Evolutionary conservation across 2,797 vertebrate genomes (phyloP), one percentile per base, ranked within the genome.

Genomic region (Pampus argenteus): DNA sequence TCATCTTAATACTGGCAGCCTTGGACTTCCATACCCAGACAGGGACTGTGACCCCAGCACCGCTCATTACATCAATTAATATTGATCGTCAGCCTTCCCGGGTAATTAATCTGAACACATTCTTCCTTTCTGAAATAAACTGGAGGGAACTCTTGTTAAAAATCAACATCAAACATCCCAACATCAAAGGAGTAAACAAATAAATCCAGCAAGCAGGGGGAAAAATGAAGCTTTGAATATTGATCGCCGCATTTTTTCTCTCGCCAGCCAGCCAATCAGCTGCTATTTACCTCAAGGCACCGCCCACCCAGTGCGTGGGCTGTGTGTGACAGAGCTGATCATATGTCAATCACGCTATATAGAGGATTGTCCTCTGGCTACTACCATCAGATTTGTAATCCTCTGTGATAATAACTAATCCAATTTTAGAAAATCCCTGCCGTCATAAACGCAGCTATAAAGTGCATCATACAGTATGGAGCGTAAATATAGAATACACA

Each of bases 341-440:
- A 48, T 34, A 66, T 60, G 78, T 77, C 83, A 79, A 44, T 86
- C 85, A 82, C 8, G 25, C 68, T 65, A 10, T 63, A 61, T 31
- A 40, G 54, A 82, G 63, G 47, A 20, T 34, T 51, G 63, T 78
- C 72, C 74, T 49, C 71, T 38, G 83, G 73, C 67, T 63, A 7
- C 66, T 78, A 71, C 74, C 73, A 63, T 84, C 78, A 75, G 42
- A 77, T 81, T 26, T 83, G 55, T 81, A 82, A 86, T 87, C 76
- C 80, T 69, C 14, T 2, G 74, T 69, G 71, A 86, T 78, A 78
- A 83, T 66, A 52, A 48, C 31, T 86, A 73, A 92, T 88, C 86
- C 81, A 81, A 85, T 88, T 89, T 89, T 62, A 62, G 23, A 45
- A 79, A 87, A 81, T 76, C 71, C 57, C 76, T 1, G 6, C 63